phyloP scores from a whole-genome alignment of 2,797 vertebrate genomes.

The Anniella stebbinsi region DNA sequence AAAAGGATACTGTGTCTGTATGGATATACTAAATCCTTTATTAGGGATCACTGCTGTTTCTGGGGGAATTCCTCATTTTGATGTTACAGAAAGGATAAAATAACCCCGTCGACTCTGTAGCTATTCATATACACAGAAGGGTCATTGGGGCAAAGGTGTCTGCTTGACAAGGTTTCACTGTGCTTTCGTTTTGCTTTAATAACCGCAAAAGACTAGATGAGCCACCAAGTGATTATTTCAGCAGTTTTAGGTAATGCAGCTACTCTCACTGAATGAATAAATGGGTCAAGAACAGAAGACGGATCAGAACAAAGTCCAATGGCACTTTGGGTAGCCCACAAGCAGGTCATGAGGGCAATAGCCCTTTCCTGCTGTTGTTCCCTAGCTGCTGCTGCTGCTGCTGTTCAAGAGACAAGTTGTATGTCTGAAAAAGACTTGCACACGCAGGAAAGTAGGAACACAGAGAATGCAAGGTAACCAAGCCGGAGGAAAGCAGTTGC shows the following conservation, averaged over 20 bases:
- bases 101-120: conserved; percentile 46
- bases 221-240: not conserved
- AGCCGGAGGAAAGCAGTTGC: conserved; percentile 49
- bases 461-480: fast-evolving
- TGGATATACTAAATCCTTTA: conserved; percentile 31
- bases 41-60: conserved; percentile 6
- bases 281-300: not conserved
- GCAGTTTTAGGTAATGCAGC: not conserved
- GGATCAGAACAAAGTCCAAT: not conserved
- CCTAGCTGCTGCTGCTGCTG: not conserved
- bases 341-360: not conserved
- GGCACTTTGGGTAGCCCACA: not conserved
- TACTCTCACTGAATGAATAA: not conserved
- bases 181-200: not conserved
- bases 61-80: conserved; percentile 20
- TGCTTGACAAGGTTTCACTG: conserved; percentile 8
- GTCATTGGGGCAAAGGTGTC: conserved; percentile 48
- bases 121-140: conserved; percentile 58
- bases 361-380: not conserved
- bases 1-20: conserved; percentile 14
- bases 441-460: not conserved
- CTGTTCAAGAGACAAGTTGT: not conserved
- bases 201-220: not conserved
- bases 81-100: conserved; percentile 60
- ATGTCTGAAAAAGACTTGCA: not conserved